A percentile compares a stretch with the other conserved stretches of the same genome.
Evolutionary conservation across 2,113 vertebrate species (phyloP).

Genomic region (Calidris pygmaea): DNA sequence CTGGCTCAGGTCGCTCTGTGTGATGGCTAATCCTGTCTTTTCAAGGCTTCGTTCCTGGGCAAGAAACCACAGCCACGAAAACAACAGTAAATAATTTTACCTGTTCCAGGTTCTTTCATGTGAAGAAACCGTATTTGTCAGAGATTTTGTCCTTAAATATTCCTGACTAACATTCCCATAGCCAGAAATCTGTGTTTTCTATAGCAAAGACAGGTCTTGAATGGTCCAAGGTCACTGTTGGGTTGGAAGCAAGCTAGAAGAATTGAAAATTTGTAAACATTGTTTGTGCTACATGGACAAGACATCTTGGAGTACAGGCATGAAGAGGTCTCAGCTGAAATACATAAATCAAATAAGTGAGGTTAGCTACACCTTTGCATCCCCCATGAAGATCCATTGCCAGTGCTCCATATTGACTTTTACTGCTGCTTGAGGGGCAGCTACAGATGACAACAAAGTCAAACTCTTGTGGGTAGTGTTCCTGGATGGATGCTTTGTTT

Average conservation of each 20-base stretch:
- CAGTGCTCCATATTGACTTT: background rate
- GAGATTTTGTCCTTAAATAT: background rate
- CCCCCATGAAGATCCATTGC: background rate
- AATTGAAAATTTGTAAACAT: background rate
- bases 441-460: background rate
- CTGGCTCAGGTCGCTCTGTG: background rate
- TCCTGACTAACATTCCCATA: background rate
- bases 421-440: background rate
- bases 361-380: background rate
- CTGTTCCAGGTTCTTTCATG: background rate
- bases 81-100: background rate
- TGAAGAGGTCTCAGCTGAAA: background rate
- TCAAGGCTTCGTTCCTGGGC: background rate
- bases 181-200: background rate
- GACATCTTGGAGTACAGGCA: background rate
- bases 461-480: background rate
- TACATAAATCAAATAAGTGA: background rate
- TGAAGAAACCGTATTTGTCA: background rate
- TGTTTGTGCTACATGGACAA: background rate
- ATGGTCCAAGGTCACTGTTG: background rate
- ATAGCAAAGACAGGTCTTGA: background rate
- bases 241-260: background rate
- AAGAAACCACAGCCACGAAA: background rate
- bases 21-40: background rate
- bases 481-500: background rate